A percentile compares a stretch with the other conserved stretches of the same genome.
These are phyloP conservation scores for Caranx melampygus DNA, from an alignment of 2,113 vertebrate genomes.

Conservation along the genomic window DNA sequence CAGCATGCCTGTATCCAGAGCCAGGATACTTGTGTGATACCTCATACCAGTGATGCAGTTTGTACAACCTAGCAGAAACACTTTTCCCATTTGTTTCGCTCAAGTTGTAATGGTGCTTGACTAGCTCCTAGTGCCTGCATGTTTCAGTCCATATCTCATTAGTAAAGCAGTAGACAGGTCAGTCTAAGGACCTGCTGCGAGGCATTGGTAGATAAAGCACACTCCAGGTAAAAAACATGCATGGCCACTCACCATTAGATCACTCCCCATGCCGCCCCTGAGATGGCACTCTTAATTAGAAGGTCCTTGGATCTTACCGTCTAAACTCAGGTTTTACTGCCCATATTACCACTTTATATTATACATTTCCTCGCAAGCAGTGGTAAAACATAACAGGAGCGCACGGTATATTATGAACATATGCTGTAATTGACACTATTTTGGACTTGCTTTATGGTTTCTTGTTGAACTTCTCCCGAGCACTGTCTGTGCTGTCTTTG, in stretches of 20 bases:
- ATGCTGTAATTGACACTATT: slow-evolving; percentile 75
- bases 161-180: slow-evolving; percentile 60
- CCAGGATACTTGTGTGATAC: slow-evolving; percentile 26
- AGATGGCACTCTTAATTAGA: slow-evolving; percentile 77
- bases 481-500: slow-evolving; percentile 74
- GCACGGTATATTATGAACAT: slow-evolving; percentile 68
- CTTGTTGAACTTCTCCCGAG: slow-evolving; percentile 51
- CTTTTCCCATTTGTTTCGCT: slow-evolving; percentile 62
- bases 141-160: slow-evolving; percentile 64
- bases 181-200: slow-evolving; percentile 61
- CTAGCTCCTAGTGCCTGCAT: slow-evolving; percentile 37
- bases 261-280: slow-evolving; percentile 65
- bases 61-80: slow-evolving; percentile 43
- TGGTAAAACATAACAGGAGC: slow-evolving; percentile 46
- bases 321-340: slow-evolving; percentile 70
- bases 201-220: slow-evolving; percentile 65
- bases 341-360: slow-evolving; percentile 56
- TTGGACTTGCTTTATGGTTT: slow-evolving; percentile 66
- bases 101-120: slow-evolving; percentile 60
- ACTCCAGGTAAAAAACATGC: slow-evolving; percentile 70
- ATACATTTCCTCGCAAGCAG: slow-evolving; percentile 32
- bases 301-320: slow-evolving; percentile 68
- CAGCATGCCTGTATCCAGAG: slow-evolving; percentile 47
- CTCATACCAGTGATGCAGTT: slow-evolving; percentile 33
- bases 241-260: slow-evolving; percentile 72